A percentile compares a stretch with the other conserved stretches of the same genome.
These are phyloP conservation scores for Drymodes brunneopygia DNA, from an alignment of 2,113 vertebrate genomes.

Conservation along the genomic window DNA sequence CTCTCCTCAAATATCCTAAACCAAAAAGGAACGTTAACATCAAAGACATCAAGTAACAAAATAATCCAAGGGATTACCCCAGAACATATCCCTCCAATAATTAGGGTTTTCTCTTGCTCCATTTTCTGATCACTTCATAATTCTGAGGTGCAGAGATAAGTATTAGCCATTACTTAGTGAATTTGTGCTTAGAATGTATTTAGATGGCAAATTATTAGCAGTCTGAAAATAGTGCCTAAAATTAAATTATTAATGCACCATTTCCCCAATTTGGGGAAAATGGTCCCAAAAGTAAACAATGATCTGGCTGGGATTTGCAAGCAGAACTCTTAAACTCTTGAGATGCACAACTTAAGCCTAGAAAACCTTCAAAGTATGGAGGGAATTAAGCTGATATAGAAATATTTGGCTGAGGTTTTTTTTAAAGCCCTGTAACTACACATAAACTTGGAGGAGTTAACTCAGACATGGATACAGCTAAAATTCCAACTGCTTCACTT, in stretches of 20 bases:
- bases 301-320: neutral
- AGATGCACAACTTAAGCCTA: neutral
- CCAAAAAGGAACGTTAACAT: neutral
- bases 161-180: neutral
- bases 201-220: neutral
- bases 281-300: neutral
- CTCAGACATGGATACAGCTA: neutral
- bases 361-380: neutral
- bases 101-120: neutral
- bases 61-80: neutral
- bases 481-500: neutral
- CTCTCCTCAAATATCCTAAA: neutral
- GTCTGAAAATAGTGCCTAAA: neutral
- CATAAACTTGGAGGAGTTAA: fast-evolving
- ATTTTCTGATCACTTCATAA: neutral
- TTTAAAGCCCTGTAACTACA: neutral
- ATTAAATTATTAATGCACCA: neutral
- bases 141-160: neutral
- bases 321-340: neutral
- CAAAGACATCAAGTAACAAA: neutral
- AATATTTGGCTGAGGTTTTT: neutral
- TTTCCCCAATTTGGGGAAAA: neutral
- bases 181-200: neutral
- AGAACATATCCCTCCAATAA: neutral
- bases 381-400: neutral